Evolutionary conservation across 2,888 invertebrate species (phyloP), one percentile per base, ranked within the genome.

Genomic region (Parelbella ahira): DNA sequence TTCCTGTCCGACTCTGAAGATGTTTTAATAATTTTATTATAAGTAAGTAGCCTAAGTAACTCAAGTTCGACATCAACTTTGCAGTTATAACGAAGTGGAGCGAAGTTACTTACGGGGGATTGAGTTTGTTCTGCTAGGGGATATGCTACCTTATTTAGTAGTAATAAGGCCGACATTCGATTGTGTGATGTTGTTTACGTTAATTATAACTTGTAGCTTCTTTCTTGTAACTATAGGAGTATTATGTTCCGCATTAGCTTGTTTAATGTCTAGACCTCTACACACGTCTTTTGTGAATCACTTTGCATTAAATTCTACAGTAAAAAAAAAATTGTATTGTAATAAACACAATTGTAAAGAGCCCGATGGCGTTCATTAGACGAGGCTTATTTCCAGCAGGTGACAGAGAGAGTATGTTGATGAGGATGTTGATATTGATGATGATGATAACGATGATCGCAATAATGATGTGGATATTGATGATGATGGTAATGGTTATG

Each of bases 61-160:
- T 30, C 18, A 50, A 45, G 41, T 48, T 47, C 19, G 37, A 48
- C 50, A 51, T 51, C 50, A 51, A 55, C 51, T 53, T 49, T 29
- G 46, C 47, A 34, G 44, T 48, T 47, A 54, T 50, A 53, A 56
- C 58, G 56, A 54, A 56, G 51, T 44, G 46, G 49, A 44, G 48
- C 44, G 41, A 47, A 57, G 52, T 50, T 53, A 53, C 47, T 38
- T 30, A 48, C 43, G 48, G 45, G 37, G 23, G 25, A 7, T 27
- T 28, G 28, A 47, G 44, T 44, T 36, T 9, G 5, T 9, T 9
- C 20, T 21, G 13, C 6, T 7, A 3, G 1, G 1, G 24, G 24
- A 53, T 44, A 48, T 47, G 50, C 25, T 43, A 47, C 45, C 42
- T 36, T 53, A 45, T 37, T 15, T 1, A 6, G 1, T 33, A 38